Evolutionary conservation across 2,888 invertebrate species (phyloP).

Genomic region (Calephelis perditalis): DNA sequence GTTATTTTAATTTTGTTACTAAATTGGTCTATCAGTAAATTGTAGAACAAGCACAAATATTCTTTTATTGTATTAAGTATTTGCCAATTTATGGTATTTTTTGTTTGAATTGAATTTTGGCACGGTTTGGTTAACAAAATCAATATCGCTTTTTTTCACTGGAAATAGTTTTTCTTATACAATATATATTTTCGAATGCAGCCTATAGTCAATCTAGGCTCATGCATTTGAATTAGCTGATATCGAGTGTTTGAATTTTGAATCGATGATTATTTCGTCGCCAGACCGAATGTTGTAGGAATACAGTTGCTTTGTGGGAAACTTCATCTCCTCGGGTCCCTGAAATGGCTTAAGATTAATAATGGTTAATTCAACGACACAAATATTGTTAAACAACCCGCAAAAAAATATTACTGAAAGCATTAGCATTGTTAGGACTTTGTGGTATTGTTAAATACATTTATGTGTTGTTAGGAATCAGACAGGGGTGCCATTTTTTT

Average conservation of each 20-base stretch:
- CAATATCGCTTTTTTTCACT: background rate
- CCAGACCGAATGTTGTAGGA: constrained; percentile 94
- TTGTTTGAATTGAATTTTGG: background rate
- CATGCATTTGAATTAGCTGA: constrained; percentile 52
- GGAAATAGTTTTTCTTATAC: background rate
- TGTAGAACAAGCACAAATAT: background rate
- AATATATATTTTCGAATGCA: constrained; percentile 2
- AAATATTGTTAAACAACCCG: background rate
- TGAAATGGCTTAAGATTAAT: constrained; percentile 39
- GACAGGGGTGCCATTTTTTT: too few species aligned
- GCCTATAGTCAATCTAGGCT: constrained; percentile 14
- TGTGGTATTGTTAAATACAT: too few species aligned
- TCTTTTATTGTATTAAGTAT: background rate
- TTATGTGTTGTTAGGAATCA: too few species aligned
- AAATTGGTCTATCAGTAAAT: background rate
- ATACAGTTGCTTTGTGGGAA: constrained; percentile 92
- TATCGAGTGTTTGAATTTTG: constrained; percentile 80
- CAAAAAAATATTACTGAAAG: too few species aligned
- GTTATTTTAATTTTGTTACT: background rate
- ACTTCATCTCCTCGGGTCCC: constrained; percentile 94
- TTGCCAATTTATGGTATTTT: background rate
- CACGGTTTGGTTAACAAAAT: background rate
- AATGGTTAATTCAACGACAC: constrained; percentile 12
- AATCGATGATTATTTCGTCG: constrained; percentile 94
- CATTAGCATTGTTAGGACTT: too few species aligned